A percentile compares a stretch with the other conserved stretches of the same genome.
Conservation (phyloP, 2,888 invertebrate species). For the Scrobipalpa atriplicella region DNA sequence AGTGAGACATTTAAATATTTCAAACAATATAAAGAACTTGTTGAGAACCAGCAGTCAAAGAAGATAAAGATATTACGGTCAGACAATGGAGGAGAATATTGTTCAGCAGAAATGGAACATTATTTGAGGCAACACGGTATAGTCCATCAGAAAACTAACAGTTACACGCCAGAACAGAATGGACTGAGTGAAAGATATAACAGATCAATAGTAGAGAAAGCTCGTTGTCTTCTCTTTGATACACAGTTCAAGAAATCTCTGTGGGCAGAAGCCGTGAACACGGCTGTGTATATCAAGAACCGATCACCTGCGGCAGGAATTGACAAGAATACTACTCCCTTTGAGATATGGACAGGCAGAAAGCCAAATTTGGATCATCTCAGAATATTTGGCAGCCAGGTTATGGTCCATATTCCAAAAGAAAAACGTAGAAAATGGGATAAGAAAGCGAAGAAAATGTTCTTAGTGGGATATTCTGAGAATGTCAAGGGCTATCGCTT, state of each 20-base stretch:
- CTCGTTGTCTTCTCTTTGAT: constrained; percentile 36
- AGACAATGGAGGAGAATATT: constrained; percentile 37
- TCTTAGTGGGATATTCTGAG: constrained; percentile 38
- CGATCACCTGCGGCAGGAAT: background rate
- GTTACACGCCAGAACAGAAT: constrained; percentile 40
- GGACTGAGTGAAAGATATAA: constrained; percentile 36
- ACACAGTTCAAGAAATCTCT: constrained; percentile 31
- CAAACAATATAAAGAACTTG: constrained; percentile 29
- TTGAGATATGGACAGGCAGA: constrained; percentile 37
- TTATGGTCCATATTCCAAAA: constrained; percentile 37
- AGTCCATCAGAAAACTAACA: constrained; percentile 38
- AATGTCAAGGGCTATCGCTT: constrained; percentile 40
- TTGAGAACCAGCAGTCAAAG: constrained; percentile 30
- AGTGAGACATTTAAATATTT: constrained; percentile 39
- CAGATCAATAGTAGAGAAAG: constrained; percentile 37
- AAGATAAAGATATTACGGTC: constrained; percentile 31
- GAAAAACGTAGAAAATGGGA: constrained; percentile 38
- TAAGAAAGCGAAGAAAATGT: constrained; percentile 34
- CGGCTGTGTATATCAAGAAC: constrained; percentile 33
- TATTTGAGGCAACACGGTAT: constrained; percentile 36
- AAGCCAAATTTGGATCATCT: constrained; percentile 36
- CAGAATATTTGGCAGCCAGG: constrained; percentile 37
- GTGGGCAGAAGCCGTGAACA: constrained; percentile 37
- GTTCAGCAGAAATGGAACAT: constrained; percentile 33
- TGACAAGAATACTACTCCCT: constrained; percentile 31